Evolutionary conservation across 2,797 vertebrate species (phyloP), one percentile per base, ranked within the genome.

Genomic region (Tinamus major): DNA sequence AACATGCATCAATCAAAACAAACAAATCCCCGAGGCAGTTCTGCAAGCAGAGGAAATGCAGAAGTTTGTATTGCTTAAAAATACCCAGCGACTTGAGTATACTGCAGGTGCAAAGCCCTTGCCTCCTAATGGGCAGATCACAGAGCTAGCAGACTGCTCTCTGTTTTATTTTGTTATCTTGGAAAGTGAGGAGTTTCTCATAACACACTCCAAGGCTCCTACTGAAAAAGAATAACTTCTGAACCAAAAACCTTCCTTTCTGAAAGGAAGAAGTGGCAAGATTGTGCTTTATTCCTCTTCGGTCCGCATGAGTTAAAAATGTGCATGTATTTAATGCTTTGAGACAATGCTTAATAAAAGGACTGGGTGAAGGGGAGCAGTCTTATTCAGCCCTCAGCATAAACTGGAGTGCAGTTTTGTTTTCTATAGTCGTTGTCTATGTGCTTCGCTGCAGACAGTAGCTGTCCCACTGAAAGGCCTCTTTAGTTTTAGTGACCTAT

Each of bases 391-490:
- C 27, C 44, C 74, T 88, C 87, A 46, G 23, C 23, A 2, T 42
- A 55, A 82, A 58, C 75, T 72, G 95, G 87, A 90, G 94, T 94
- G 84, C 87, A 65, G 3, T 94, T 78, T 91, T 94, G 91, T 93
- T 49, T 92, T 65, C 35, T 29, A 1, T 16, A 2, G 35, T 46
- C 7, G 0, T 41, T 69, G 74, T 55, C 67, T n/a, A 1, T 29
- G 2, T 9, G 63, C 37, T 6, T 87, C 17, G 0, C 33, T 74
- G 91, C 83, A 55, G 90, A 14, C 64, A 49, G 90, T 56, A 79
- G 75, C 55, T 80, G 1, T n/a, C 62, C 29, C 70, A 48, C 2
- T 53, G 44, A 68, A 69, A 82, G 33, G 48, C 48, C 87, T 55
- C 56, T 72, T 87, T 56, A 24, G 26, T 82, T 77, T 44, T 55